Conservation (phyloP, 2,888 invertebrate genomes). For the Camponotus fellah region DNA sequence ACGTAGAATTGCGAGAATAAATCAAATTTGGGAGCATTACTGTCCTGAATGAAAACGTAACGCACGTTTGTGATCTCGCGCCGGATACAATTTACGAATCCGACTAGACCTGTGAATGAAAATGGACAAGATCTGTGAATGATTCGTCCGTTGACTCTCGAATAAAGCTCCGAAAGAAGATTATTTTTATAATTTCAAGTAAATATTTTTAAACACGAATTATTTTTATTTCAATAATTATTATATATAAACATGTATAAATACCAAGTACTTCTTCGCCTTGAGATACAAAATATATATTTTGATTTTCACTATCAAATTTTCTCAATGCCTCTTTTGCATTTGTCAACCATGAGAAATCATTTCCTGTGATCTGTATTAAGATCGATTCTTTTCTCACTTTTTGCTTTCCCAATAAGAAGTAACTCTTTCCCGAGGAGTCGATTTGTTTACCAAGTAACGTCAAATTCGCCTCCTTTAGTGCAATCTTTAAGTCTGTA, state of each 20-base stretch:
- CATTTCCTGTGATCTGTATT: conserved; percentile 90
- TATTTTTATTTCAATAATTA: no score
- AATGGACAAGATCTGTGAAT: conserved; percentile 91
- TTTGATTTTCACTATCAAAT: conserved; percentile 88
- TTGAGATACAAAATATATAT: conserved; percentile 90
- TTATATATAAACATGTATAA: neutral
- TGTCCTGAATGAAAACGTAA: conserved; percentile 90
- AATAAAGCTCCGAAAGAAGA: neutral
- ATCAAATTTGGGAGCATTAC: conserved; percentile 88
- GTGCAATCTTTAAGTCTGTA: conserved; percentile 59
- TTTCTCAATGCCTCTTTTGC: conserved; percentile 92
- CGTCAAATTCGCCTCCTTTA: conserved; percentile 86
- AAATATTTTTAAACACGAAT: no score
- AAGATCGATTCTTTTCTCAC: conserved; percentile 86
- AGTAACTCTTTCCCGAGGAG: conserved; percentile 88
- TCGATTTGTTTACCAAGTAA: conserved; percentile 89
- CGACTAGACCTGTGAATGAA: conserved; percentile 91
- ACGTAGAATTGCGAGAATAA: conserved; percentile 88
- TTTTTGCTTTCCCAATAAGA: conserved; percentile 90
- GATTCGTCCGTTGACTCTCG: no score
- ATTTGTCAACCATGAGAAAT: conserved; percentile 93
- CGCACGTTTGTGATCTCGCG: conserved; percentile 93
- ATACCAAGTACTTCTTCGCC: conserved; percentile 88
- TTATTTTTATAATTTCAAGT: no score
- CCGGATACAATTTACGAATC: conserved; percentile 96